phyloP scores from a whole-genome alignment of 2,113 vertebrate genomes.

The Pollimyrus isidori region DNA sequence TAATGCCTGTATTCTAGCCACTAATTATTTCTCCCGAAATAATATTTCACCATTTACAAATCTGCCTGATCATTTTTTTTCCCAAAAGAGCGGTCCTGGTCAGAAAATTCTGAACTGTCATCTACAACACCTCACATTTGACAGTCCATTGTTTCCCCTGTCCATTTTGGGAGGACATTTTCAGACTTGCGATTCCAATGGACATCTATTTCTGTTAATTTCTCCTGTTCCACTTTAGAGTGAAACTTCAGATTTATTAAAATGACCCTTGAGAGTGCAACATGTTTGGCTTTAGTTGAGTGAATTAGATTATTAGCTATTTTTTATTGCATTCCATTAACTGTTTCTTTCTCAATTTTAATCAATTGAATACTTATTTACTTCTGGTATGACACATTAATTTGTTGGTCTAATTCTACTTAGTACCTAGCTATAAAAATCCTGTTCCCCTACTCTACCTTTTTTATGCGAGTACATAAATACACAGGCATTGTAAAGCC shows the following conservation, averaged over 20 bases:
- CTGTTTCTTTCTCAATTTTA: background rate
- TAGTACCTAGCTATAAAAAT: background rate
- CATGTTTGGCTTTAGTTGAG: background rate
- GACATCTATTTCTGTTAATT: background rate
- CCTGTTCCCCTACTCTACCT: background rate
- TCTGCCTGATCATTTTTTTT: background rate
- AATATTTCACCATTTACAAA: background rate
- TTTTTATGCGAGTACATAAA: background rate
- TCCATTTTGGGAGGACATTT: background rate
- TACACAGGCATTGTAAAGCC: background rate
- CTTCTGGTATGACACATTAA: background rate
- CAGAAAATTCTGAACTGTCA: background rate
- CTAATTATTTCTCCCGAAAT: background rate
- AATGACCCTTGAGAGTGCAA: background rate
- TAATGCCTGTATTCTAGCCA: background rate
- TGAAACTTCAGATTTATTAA: background rate
- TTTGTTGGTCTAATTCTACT: background rate
- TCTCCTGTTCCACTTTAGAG: background rate
- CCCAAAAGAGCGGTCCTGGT: background rate
- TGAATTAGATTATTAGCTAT: background rate
- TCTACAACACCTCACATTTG: background rate
- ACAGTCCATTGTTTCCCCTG: background rate
- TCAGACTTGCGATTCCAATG: background rate
- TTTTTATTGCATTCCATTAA: background rate
- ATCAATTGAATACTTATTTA: background rate